These are phyloP conservation scores for Rhopalosiphum padi DNA, from an alignment of 1,140 invertebrate genomes.

Conservation along the genomic window DNA sequence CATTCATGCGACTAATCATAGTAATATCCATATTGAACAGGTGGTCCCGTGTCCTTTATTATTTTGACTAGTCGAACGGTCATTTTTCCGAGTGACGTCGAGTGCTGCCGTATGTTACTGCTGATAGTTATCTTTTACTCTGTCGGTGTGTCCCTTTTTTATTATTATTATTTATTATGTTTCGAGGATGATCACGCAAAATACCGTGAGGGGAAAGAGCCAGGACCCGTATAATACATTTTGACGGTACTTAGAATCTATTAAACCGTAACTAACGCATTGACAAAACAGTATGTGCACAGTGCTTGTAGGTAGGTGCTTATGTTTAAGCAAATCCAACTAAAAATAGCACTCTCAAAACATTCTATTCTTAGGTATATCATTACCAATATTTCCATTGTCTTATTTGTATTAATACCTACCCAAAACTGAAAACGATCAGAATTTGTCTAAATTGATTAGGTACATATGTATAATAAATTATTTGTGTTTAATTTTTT, in stretches of 20 bases:
- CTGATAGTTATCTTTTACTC: conserved; percentile 31
- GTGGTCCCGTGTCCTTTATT: conserved; percentile 34
- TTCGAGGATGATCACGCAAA: conserved; percentile 36
- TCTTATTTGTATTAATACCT: neutral
- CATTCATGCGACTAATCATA: conserved; percentile 22
- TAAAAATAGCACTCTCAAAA: neutral
- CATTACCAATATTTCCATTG: neutral
- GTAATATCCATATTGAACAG: conserved; percentile 52
- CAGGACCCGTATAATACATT: conserved; percentile 37
- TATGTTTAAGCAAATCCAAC: neutral
- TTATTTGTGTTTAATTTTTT: no score
- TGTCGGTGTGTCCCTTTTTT: conserved; percentile 24
- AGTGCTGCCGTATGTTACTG: conserved; percentile 34
- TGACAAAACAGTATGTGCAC: neutral
- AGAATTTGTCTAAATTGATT: no score
- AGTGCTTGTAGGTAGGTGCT: neutral
- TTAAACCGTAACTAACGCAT: conserved; percentile 30
- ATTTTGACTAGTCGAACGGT: conserved; percentile 12
- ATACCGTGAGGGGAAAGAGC: neutral
- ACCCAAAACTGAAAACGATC: neutral
- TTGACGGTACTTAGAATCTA: conserved; percentile 1
- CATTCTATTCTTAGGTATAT: neutral
- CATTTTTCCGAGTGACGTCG: conserved; percentile 39
- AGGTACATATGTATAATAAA: no score
- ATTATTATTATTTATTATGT: conserved; percentile 22